Conservation (phyloP, 2,113 vertebrate genomes). For the Suncus etruscus region DNA sequence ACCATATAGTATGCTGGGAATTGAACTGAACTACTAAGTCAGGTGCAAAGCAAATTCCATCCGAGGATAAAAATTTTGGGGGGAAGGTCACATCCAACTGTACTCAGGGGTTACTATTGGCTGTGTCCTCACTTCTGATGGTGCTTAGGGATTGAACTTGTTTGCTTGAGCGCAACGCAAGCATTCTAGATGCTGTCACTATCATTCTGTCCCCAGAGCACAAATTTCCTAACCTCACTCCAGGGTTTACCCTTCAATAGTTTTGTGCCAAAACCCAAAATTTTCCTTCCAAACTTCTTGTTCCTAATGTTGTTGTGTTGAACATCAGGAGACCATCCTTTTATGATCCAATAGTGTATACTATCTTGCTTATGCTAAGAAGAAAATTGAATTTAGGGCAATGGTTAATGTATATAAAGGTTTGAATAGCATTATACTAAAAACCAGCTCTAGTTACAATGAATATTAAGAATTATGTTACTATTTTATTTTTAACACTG, state of each 20-base stretch:
- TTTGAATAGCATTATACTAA: neutral
- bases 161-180: too few species aligned
- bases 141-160: too few species aligned
- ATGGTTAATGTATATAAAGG: neutral
- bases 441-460: constrained; percentile 26
- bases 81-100: neutral
- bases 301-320: neutral
- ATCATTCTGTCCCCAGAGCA: too few species aligned
- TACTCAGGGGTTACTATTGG: neutral
- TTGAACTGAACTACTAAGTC: too few species aligned
- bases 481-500: constrained; percentile 41
- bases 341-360: neutral
- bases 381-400: neutral
- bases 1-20: too few species aligned
- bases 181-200: too few species aligned
- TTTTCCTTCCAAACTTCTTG: neutral
- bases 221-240: neutral
- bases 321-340: neutral
- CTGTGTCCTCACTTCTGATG: too few species aligned
- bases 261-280: neutral
- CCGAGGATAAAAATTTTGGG: too few species aligned
- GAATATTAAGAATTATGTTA: neutral
- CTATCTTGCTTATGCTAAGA: neutral
- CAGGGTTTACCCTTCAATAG: neutral
- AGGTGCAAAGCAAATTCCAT: too few species aligned